phyloP scores from a whole-genome alignment of 2,797 vertebrate genomes.

The Xerus rutilus region DNA sequence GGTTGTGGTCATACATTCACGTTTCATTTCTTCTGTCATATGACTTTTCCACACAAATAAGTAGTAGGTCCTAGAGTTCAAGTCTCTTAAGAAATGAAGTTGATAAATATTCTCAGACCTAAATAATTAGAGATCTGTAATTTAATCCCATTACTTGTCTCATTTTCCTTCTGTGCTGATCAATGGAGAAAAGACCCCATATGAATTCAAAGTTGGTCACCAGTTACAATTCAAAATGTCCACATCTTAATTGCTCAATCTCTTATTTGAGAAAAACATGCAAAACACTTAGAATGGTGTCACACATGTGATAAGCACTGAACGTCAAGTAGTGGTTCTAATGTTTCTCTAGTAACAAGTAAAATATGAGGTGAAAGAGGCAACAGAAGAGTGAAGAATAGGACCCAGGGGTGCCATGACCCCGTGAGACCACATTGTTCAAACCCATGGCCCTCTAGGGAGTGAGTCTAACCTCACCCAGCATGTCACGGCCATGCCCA shows the following conservation, averaged over 20 bases:
- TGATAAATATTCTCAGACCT: not conserved
- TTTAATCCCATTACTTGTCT: not conserved
- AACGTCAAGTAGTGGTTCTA: not conserved
- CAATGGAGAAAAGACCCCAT: not conserved
- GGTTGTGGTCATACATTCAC: not conserved
- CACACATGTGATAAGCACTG: not conserved
- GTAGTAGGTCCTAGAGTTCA: not conserved
- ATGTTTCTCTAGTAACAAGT: not conserved
- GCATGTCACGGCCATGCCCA: not conserved
- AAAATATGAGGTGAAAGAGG: not conserved
- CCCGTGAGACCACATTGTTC: not conserved
- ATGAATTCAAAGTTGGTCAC: not conserved
- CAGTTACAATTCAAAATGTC: not conserved
- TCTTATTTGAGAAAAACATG: not conserved
- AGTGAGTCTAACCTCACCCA: not conserved
- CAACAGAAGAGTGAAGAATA: not conserved
- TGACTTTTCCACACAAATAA: not conserved
- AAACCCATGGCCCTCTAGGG: not conserved
- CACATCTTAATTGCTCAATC: not conserved
- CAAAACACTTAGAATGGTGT: slow-evolving; percentile 24
- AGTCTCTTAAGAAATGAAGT: not conserved
- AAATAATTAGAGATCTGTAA: not conserved
- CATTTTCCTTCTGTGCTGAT: not conserved
- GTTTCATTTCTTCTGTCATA: not conserved
- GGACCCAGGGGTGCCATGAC: not conserved